phyloP scores from a whole-genome alignment of 2,113 vertebrate species.

The Hippocampus guttulatus region DNA sequence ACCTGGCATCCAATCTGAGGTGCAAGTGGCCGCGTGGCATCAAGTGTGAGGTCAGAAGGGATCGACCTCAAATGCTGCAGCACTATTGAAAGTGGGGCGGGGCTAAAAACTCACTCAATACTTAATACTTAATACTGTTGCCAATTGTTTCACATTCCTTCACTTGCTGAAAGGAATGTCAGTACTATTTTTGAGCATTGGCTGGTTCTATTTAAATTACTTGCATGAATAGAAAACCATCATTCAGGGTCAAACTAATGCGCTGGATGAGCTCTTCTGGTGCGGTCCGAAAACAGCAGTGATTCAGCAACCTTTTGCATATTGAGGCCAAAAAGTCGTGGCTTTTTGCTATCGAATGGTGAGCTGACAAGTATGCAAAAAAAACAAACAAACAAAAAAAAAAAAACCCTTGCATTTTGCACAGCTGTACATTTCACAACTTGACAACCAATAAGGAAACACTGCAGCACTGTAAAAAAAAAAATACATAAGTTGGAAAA shows the following conservation, averaged over 20 bases:
- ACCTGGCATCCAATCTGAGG: slow-evolving; percentile 59
- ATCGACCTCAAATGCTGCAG: background rate
- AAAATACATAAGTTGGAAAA: too few relatives aligned
- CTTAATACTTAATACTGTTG: background rate
- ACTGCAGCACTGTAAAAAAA: too few relatives aligned
- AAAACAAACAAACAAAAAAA: background rate
- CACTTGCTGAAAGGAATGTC: background rate
- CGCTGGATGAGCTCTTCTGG: slow-evolving; percentile 4
- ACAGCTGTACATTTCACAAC: background rate
- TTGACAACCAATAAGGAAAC: too few relatives aligned
- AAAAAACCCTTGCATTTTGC: background rate
- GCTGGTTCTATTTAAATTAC: background rate
- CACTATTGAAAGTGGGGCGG: too few relatives aligned
- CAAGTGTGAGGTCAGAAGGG: background rate
- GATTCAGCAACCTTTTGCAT: slow-evolving; percentile 14
- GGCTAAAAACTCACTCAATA: background rate
- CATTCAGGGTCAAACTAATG: background rate
- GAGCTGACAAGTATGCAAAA: background rate
- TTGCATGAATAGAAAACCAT: slow-evolving; percentile 11
- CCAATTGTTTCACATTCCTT: background rate
- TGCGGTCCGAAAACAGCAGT: background rate
- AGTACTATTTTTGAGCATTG: too few relatives aligned
- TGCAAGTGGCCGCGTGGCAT: slow-evolving; percentile 4
- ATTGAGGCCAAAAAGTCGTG: background rate
- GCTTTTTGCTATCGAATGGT: slow-evolving; percentile 5